phyloP scores from a whole-genome alignment of 1,140 invertebrate species.

The Drosophila bifasciata region DNA sequence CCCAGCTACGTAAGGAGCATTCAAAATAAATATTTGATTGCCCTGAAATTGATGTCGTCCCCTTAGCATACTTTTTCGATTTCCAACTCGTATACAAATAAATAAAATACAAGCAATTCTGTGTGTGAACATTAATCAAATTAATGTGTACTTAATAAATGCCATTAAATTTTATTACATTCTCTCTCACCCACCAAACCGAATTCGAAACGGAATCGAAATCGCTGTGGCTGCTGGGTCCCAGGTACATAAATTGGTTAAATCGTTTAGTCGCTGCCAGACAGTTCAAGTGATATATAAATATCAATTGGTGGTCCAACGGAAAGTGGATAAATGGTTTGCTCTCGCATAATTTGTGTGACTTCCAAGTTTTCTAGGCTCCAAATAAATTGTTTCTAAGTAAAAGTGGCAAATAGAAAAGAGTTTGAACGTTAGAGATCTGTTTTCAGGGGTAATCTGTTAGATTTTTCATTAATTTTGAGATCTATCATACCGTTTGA shows the following conservation, averaged over 20 bases:
- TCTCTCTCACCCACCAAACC: constrained; percentile 8
- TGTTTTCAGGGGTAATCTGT: neutral
- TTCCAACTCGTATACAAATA: constrained; percentile 66
- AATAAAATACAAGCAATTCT: constrained; percentile 25
- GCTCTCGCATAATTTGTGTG: constrained; percentile 10
- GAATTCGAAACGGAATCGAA: neutral
- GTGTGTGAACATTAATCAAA: constrained; percentile 60
- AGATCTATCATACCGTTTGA: too few species aligned
- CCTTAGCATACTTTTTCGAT: too few species aligned
- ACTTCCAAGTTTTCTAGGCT: neutral
- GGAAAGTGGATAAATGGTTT: constrained; percentile 24
- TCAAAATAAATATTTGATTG: too few species aligned
- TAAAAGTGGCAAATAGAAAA: too few species aligned
- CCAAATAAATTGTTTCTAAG: neutral
- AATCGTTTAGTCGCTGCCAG: constrained; percentile 24
- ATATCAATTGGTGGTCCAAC: constrained; percentile 31
- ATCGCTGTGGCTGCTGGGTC: constrained; percentile 1
- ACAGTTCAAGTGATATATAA: constrained; percentile 29
- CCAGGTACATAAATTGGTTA: constrained; percentile 59
- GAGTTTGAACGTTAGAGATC: too few species aligned
- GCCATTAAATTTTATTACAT: constrained; percentile 72
- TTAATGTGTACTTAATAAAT: constrained; percentile 76
- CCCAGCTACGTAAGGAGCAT: too few species aligned
- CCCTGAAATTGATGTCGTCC: neutral
- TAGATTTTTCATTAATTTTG: neutral